Evolutionary conservation across 2,888 invertebrate species (phyloP).

Genomic region (Agriopis aurantiaria): DNA sequence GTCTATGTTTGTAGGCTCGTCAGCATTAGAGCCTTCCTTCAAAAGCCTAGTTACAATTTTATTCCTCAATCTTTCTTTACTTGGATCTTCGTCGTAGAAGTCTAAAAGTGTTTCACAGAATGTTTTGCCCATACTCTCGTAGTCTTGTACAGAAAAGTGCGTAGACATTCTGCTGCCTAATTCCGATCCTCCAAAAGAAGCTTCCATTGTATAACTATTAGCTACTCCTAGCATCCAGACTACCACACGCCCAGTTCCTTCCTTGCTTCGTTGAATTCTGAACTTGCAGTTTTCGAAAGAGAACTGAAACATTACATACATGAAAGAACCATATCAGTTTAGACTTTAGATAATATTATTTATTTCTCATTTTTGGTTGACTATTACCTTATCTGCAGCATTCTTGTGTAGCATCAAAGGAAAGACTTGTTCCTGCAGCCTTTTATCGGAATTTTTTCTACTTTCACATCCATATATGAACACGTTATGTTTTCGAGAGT

Average conservation of each 20-base stretch:
- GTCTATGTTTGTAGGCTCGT: slow-evolving; percentile 94
- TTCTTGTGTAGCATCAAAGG: slow-evolving; percentile 97
- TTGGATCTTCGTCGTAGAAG: slow-evolving; percentile 94
- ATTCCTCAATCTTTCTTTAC: slow-evolving; percentile 92
- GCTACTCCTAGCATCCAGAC: slow-evolving; percentile 98
- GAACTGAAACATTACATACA: slow-evolving; percentile 88
- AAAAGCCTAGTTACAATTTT: slow-evolving; percentile 93
- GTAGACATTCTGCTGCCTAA: slow-evolving; percentile 93
- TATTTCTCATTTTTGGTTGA: background rate
- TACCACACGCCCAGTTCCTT: slow-evolving; percentile 97
- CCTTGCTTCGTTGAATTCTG: slow-evolving; percentile 96
- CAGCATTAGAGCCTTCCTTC: slow-evolving; percentile 95
- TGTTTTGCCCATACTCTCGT: slow-evolving; percentile 91
- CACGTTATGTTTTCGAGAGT: slow-evolving; percentile 97
- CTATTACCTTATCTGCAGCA: slow-evolving; percentile 92
- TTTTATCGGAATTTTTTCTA: slow-evolving; percentile 91
- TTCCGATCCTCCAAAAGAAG: slow-evolving; percentile 96
- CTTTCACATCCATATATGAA: slow-evolving; percentile 99
- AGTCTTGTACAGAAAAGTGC: slow-evolving; percentile 92
- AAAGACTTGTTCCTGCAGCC: slow-evolving; percentile 96
- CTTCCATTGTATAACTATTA: slow-evolving; percentile 98
- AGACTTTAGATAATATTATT: background rate
- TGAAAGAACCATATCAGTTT: background rate
- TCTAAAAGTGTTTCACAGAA: slow-evolving; percentile 97
- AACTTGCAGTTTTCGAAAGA: slow-evolving; percentile 98